Percentiles rank a stretch among this genome's conserved stretches.
phyloP scores from a whole-genome alignment of 2,113 vertebrate species.

The Burhinus oedicnemus region DNA sequence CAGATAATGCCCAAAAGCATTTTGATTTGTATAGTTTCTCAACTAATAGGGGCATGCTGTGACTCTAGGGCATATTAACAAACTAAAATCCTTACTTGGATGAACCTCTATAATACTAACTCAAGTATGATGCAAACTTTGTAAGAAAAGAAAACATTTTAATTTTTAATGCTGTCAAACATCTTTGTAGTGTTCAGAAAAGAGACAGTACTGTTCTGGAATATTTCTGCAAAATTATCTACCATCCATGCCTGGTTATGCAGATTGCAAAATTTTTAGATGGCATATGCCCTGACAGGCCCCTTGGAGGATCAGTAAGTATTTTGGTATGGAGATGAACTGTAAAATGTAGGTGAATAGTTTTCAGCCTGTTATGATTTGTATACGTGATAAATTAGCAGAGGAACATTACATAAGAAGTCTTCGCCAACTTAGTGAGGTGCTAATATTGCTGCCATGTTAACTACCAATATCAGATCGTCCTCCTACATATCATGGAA shows the following conservation, averaged over 20 bases:
- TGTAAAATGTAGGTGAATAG: background rate
- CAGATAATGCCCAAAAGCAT: background rate
- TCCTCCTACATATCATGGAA: background rate
- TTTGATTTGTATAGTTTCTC: conserved; percentile 19
- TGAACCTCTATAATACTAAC: background rate
- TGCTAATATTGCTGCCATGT: background rate
- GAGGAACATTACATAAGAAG: background rate
- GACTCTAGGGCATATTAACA: conserved; percentile 22
- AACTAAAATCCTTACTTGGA: background rate
- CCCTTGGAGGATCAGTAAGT: background rate
- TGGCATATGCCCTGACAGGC: background rate
- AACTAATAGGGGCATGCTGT: conserved; percentile 21
- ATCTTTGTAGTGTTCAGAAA: background rate
- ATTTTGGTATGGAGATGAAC: background rate
- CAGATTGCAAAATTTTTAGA: background rate
- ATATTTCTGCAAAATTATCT: conserved; percentile 12
- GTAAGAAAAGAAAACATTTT: conserved; percentile 21
- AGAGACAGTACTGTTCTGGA: background rate
- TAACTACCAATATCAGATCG: background rate
- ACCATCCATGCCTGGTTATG: background rate
- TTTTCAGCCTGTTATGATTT: background rate
- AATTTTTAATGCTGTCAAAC: conserved; percentile 31
- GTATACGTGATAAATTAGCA: background rate
- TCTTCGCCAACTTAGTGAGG: background rate
- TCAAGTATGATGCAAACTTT: conserved; percentile 9